A percentile compares a stretch with the other conserved stretches of the same genome.
Conservation (phyloP, 2,888 invertebrate genomes). For the Odontocolon sp. region DNA sequence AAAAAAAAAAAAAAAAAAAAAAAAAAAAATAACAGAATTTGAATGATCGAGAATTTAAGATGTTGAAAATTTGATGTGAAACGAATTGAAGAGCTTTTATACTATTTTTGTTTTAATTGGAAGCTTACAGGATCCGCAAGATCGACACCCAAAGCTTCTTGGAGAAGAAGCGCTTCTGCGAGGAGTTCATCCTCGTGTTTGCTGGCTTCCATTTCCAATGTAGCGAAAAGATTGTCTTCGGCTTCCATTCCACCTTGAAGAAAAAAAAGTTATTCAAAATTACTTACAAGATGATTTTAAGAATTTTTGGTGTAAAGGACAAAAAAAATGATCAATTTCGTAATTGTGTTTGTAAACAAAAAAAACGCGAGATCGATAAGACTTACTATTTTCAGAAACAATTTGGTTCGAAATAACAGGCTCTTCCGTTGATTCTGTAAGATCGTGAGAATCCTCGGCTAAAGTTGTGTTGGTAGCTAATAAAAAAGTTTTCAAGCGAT, state of each 20-base stretch:
- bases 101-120: too few species aligned
- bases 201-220: slow-evolving; percentile 77
- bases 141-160: slow-evolving; percentile 77
- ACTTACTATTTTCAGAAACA: slow-evolving; percentile 70
- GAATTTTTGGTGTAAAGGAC: neutral
- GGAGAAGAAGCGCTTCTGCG: slow-evolving; percentile 77
- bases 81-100: too few species aligned
- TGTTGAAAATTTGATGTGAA: too few species aligned
- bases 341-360: neutral
- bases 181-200: slow-evolving; percentile 78
- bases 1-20: too few species aligned
- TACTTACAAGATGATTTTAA: too few species aligned
- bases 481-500: slow-evolving; percentile 12
- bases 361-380: slow-evolving; percentile 21
- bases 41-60: too few species aligned
- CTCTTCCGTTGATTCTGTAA: slow-evolving; percentile 61
- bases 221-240: slow-evolving; percentile 77
- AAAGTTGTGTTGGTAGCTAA: slow-evolving; percentile 65
- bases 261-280: slow-evolving; percentile 16
- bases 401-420: slow-evolving; percentile 67
- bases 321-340: neutral
- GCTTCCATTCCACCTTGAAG: slow-evolving; percentile 75
- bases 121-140: slow-evolving; percentile 71
- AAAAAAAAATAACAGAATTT: too few species aligned
- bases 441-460: slow-evolving; percentile 58